Percentiles rank a stretch among this genome's conserved stretches.
phyloP scores from a whole-genome alignment of 2,888 invertebrate species.

The Microplitis manilae region DNA sequence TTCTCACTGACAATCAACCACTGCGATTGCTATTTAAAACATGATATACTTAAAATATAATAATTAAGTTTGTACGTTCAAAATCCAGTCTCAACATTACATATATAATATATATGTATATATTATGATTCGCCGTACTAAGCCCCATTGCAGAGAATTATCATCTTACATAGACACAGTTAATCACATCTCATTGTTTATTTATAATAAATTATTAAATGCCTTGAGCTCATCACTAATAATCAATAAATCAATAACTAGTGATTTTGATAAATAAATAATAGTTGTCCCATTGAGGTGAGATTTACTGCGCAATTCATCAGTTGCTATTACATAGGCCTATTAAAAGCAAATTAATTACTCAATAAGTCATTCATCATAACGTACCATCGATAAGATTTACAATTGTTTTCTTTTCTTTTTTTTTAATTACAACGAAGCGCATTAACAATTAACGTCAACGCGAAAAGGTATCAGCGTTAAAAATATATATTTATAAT shows the following conservation, averaged over 20 bases:
- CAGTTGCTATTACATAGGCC: neutral
- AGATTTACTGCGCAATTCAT: neutral
- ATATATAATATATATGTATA: conserved; percentile 40
- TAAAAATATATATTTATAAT: conserved; percentile 54
- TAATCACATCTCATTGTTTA: conserved; percentile 17
- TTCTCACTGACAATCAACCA: conserved; percentile 16
- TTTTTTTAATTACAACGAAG: conserved; percentile 30
- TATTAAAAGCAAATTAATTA: neutral
- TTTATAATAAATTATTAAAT: neutral
- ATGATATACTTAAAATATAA: conserved; percentile 40
- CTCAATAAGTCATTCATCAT: neutral
- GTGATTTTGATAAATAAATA: neutral
- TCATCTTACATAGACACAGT: conserved; percentile 17
- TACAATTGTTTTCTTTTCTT: neutral
- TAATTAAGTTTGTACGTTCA: conserved; percentile 61
- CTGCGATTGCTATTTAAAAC: conserved; percentile 22
- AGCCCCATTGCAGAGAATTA: conserved; percentile 39
- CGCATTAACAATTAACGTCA: conserved; percentile 34
- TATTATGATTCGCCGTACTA: conserved; percentile 43
- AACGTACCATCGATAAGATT: conserved; percentile 12
- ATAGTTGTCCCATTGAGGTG: neutral
- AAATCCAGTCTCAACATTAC: conserved; percentile 63
- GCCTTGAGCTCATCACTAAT: neutral
- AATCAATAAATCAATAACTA: neutral
- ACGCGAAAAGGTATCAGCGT: conserved; percentile 34